Conservation (phyloP, 1,140 invertebrate species). For the Plutomurus gul region DNA sequence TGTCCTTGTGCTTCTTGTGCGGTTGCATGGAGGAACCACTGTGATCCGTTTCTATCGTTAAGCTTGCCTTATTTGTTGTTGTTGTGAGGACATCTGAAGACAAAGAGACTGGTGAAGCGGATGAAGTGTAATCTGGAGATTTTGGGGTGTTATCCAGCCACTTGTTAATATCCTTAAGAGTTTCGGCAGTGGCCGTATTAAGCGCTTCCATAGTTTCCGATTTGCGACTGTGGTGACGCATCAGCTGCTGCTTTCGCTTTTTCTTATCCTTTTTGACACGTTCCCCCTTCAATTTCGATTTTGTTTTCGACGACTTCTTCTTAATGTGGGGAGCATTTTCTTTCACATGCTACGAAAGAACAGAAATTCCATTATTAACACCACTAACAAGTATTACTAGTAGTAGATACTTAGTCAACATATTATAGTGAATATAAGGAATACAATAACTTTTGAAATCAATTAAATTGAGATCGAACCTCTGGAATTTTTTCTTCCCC, state of each 20-base stretch:
- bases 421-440: not conserved
- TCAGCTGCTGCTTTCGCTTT: conserved; percentile 42
- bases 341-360: conserved; percentile 36
- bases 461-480: not conserved
- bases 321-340: conserved; percentile 25
- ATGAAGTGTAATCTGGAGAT: conserved; percentile 1
- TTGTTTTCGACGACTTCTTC: not conserved
- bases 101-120: not conserved
- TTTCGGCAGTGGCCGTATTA: conserved; percentile 38
- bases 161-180: conserved; percentile 75
- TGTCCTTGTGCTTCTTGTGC: not conserved
- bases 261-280: conserved; percentile 22
- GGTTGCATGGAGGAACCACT: not conserved
- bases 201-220: conserved; percentile 41
- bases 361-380: not conserved
- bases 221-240: conserved; percentile 50
- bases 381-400: not conserved
- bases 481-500: not conserved
- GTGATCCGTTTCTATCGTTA: not conserved
- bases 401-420: not conserved
- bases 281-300: not conserved
- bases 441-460: not conserved
- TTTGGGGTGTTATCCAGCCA: conserved; percentile 80
- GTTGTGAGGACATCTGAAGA: not conserved
- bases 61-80: not conserved